Evolutionary conservation across 2,113 vertebrate genomes (phyloP).

Genomic region (Anser brachyrhynchus): DNA sequence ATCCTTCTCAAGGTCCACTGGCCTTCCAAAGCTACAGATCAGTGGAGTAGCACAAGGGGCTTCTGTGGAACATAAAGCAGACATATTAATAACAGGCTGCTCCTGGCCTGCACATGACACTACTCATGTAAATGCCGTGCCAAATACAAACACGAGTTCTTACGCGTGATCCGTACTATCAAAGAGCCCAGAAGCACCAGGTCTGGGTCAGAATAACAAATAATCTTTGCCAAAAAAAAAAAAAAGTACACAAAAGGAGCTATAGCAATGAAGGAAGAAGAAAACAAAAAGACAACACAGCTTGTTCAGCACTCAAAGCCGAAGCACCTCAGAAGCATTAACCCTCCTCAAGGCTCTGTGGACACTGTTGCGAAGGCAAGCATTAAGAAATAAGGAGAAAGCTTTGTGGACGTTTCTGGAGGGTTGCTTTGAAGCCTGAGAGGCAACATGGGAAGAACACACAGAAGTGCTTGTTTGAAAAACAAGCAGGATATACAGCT

Average conservation of each 20-base stretch:
- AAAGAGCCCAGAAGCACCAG: neutral
- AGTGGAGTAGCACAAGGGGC: conserved; percentile 92
- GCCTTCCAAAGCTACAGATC: conserved; percentile 89
- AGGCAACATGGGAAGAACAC: neutral
- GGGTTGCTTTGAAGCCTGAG: conserved; percentile 17
- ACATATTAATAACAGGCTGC: neutral
- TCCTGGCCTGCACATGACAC: neutral
- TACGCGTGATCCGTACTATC: neutral
- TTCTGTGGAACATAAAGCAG: conserved; percentile 79
- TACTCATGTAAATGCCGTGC: neutral
- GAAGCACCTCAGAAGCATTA: conserved; percentile 7
- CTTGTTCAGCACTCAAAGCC: neutral
- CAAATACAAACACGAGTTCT: fast-evolving
- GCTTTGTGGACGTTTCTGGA: neutral
- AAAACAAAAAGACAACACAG: neutral
- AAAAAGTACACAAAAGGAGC: neutral
- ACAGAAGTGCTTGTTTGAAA: conserved; percentile 1
- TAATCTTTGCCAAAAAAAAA: neutral
- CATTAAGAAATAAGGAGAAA: neutral
- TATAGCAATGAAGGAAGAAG: neutral
- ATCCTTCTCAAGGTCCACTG: conserved; percentile 94
- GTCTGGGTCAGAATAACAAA: neutral
- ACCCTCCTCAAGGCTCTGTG: neutral
- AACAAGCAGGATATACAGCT: neutral
- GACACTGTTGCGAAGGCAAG: neutral